Evolutionary conservation across 2,797 vertebrate species (phyloP), one percentile per base, ranked within the genome.

Genomic region (Phrynocephalus forsythii): DNA sequence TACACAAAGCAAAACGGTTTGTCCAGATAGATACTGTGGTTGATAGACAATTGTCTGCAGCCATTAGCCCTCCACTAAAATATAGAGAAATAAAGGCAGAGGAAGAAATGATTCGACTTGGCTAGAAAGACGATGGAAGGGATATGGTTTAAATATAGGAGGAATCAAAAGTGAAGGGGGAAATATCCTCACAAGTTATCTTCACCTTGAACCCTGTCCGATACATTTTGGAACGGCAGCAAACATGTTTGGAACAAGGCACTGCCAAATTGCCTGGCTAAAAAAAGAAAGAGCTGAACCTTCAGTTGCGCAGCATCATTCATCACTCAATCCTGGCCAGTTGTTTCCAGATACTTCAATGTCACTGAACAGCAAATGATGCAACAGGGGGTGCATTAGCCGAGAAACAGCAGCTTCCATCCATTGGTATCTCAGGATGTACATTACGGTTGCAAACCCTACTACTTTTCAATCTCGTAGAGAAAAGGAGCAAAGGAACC

Each of bases 291-390:
- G 2, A 85, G 71, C 48, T 67, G 69, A 81, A 76, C 79, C 71
- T 89, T 77, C 18, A 80, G 83, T 69, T 68, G 33, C 26, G 26
- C 79, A 60, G 79, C 50, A 85, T 82, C 83, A 77, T 85, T 68
- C 63, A 82, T 89, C 83, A 77, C 63, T 89, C 87, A 69, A 82
- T 82, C 78, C 63, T 76, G 71, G 30, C 83, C 69, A 48, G 60
- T 82, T 82, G 71, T 85, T 85, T 82, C 83, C 79, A 82, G 87
- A 81, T 71, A 76, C 81, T 75, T 89, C 79, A 88, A 3, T 63
- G 66, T 90, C 85, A 76, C 83, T 20, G 79, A 81, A 77, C 79
- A 85, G 89, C 89, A 91, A 90, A 91, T 56, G 88, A 92, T 75
- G 76, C 87, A 79, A 66, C 24, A 52, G 33, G 86, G 76, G 48